Base-by-base conservation (phyloP, 2,797 vertebrate species). In the Cyclopterus lumpus region DNA sequence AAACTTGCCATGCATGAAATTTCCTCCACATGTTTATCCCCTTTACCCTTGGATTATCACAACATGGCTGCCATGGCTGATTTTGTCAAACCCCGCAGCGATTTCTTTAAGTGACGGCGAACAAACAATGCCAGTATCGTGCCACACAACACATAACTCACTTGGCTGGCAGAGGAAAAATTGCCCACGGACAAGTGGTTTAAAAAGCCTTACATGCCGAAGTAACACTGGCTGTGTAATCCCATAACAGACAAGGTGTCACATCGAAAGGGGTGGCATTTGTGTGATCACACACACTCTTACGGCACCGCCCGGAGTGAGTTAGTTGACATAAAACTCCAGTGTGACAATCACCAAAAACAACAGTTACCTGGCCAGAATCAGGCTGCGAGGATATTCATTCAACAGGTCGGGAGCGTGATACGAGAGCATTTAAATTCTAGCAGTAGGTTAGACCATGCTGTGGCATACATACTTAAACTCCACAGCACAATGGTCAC, bases 11-110 rank as follows among this genome's bases (percentile, higher is more conserved):
- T 90, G 91, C 94, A 92, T 94, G 90, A 95, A 93, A 94, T 93
- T 90, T 87, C 88, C 92, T 92, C 83, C 89, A 91, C 88, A 74
- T 85, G 92, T 93, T 94, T 93, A 88, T 88, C 92, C 92, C 89
- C 55, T 92, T 90, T 93, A 93, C 91, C 91, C 88, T 90, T 87
- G 92, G 87, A 91, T 89, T 90, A 91, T 86, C 81, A 80, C 81
- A 85, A 85, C 51, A 34, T 73, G 75, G 71, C 78, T 75, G 73
- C 83, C 36, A 55, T 71, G 51, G 49, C 66, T 74, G 79, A 84
- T 88, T 89, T 61, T 90, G 84, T 92, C 85, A 89, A 75, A 36
- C 73, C 71, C 81, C 75, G 88, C 71, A 79, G 85, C 8, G 34
- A 74, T 77, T 78, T 63, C 30, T 86, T 81, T 82, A 75, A 57